Evolutionary conservation across 1,140 invertebrate genomes (phyloP).

Genomic region (Bombus polaris): DNA sequence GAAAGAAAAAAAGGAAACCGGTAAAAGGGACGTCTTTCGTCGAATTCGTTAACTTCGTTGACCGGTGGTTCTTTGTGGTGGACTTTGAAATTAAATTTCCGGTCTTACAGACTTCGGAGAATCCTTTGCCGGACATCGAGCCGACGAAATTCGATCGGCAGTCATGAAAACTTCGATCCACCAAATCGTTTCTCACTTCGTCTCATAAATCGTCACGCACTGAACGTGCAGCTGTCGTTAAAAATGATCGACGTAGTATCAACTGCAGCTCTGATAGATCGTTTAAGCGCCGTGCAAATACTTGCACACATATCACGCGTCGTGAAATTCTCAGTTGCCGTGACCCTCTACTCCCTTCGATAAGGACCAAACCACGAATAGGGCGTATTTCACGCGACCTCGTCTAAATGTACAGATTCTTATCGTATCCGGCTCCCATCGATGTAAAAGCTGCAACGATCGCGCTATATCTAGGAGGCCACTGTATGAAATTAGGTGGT

Average conservation of each 20-base stretch:
- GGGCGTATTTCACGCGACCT: background rate
- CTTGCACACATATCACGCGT: no score
- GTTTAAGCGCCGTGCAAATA: background rate
- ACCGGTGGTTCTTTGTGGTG: constrained; percentile 53
- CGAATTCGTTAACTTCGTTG: constrained; percentile 66
- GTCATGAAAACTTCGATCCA: constrained; percentile 41
- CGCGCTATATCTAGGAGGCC: background rate
- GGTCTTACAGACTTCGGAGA: constrained; percentile 60
- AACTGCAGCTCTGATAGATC: background rate
- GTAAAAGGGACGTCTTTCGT: constrained; percentile 29
- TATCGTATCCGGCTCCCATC: no score
- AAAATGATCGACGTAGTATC: background rate
- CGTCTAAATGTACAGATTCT: no score
- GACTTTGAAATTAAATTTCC: constrained; percentile 66
- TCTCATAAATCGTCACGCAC: background rate
- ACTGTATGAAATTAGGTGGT: background rate
- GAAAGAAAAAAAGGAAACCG: constrained; percentile 14
- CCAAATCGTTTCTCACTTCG: constrained; percentile 31
- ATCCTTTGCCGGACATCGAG: constrained; percentile 56
- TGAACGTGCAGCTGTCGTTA: background rate
- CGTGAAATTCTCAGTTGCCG: no score
- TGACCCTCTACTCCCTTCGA: background rate
- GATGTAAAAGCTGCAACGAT: background rate
- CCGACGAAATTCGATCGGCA: constrained; percentile 66
- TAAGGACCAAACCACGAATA: background rate